phyloP scores from a whole-genome alignment of 1,140 invertebrate genomes.

The Chrysopa pallens region DNA sequence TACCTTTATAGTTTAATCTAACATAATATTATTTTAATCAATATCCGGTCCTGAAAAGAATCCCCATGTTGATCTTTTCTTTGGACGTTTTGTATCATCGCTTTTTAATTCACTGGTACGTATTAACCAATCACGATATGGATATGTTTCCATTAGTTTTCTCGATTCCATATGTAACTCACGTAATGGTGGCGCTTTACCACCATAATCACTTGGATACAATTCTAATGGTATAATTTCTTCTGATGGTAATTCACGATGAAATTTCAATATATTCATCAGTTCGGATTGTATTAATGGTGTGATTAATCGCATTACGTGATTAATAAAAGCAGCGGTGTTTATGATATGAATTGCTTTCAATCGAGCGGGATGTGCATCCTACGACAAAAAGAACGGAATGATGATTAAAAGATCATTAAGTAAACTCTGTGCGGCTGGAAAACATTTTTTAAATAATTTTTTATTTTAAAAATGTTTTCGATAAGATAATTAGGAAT shows the following conservation, averaged over 20 bases:
- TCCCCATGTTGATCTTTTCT: constrained; percentile 17
- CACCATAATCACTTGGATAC: constrained; percentile 18
- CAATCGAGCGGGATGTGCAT: constrained; percentile 34
- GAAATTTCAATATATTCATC: constrained; percentile 31
- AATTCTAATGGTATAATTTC: constrained; percentile 8
- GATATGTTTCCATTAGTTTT: constrained; percentile 7
- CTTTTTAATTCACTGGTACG: constrained; percentile 13
- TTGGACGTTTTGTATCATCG: constrained; percentile 17
- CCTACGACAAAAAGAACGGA: no score
- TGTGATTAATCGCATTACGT: constrained; percentile 35
- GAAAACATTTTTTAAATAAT: no score
- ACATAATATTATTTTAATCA: neutral
- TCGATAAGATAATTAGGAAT: no score
- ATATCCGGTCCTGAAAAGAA: constrained; percentile 8
- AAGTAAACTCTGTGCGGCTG: no score
- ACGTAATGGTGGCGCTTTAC: constrained; percentile 14
- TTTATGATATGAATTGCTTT: constrained; percentile 38
- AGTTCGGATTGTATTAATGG: constrained; percentile 36
- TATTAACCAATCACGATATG: constrained; percentile 18
- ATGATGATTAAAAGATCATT: no score
- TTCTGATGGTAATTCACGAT: constrained; percentile 9
- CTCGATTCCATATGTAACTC: constrained; percentile 13
- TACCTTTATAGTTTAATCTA: no score
- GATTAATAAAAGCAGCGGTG: constrained; percentile 37
- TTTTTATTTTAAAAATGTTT: no score